Evolutionary conservation across 1,140 invertebrate genomes (phyloP), one percentile per base, ranked within the genome.

Genomic region (Drosophila repleta): DNA sequence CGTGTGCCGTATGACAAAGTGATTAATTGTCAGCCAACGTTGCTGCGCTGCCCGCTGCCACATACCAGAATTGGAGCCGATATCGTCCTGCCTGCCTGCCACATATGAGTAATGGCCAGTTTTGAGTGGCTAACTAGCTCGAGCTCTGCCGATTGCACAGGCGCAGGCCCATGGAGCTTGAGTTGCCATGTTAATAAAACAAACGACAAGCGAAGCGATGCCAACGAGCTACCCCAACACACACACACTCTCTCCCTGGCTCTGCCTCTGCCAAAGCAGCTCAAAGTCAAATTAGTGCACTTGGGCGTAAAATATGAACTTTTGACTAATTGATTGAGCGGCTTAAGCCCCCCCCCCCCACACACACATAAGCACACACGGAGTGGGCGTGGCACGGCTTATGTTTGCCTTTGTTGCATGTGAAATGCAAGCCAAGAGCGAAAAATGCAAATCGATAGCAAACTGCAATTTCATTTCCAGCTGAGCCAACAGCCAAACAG

Each of bases 261-360:
- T 15, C 39, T 41, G 5, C 4, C 18, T 32, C 24, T 48, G n/a
- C 18, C 48, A 51, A 68, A 58, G 41, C 21, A 60, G 32, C 65
- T 68, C 65, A 74, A 79, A 80, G 77, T 67, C 62, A 79, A 80
- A 75, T 70, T 66, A 68, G 46, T 61, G 63, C 57, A 63, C 24
- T 76, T 73, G 66, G 58, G 56, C 39, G 39, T 32, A 55, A 49
- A 61, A 72, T 68, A 61, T 67, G 43, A 80, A 49, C 60, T 65
- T 64, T 60, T 73, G 66, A 72, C 63, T 80, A 81, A 81, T 81
- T 81, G 72, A 76, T 79, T 80, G 76, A 78, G 49, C 55, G 45
- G 61, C 57, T 61, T 56, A 49, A 20, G 57, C 52, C 10, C 11
- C 43, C 4, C 15, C 13, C 15, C 24, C n/a, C 48, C 26, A 60